These are phyloP conservation scores for Rhodeus uyekii DNA, from an alignment of 2,797 vertebrate genomes.

Conservation along the genomic window DNA sequence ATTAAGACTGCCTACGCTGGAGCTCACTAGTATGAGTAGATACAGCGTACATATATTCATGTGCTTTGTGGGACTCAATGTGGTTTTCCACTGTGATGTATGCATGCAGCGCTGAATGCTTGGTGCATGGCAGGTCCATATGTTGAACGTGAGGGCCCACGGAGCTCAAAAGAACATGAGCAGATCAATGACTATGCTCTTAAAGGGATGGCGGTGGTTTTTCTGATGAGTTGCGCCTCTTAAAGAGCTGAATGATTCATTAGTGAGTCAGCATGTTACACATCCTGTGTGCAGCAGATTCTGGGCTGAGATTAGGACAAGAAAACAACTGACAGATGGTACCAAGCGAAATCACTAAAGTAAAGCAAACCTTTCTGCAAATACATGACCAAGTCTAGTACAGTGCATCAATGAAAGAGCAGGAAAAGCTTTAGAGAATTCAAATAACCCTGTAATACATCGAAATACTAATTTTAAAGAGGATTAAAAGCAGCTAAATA, in stretches of 20 bases:
- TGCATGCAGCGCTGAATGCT: neutral
- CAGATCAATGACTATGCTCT: neutral
- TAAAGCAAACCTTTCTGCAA: constrained; percentile 16
- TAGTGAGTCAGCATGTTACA: constrained; percentile 36
- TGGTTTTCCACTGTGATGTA: constrained; percentile 6
- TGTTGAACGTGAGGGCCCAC: constrained; percentile 9
- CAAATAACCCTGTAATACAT: neutral
- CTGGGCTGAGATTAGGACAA: constrained; percentile 17
- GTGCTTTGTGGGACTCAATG: neutral
- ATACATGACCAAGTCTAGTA: constrained; percentile 3
- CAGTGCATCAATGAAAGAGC: neutral
- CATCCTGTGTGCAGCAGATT: constrained; percentile 31
- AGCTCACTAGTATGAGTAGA: neutral
- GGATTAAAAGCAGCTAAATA: constrained; percentile 1
- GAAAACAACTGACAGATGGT: constrained; percentile 37
- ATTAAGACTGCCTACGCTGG: neutral
- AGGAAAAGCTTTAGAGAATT: constrained; percentile 7
- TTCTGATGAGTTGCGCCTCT: neutral
- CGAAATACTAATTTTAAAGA: neutral
- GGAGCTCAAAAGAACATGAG: constrained; percentile 5
- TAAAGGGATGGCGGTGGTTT: neutral
- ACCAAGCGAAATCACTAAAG: constrained; percentile 29
- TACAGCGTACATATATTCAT: neutral
- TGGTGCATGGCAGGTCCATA: neutral
- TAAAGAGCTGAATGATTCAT: constrained; percentile 27